These are phyloP conservation scores for Byasa hedistus DNA, from an alignment of 2,888 invertebrate species.

Conservation along the genomic window DNA sequence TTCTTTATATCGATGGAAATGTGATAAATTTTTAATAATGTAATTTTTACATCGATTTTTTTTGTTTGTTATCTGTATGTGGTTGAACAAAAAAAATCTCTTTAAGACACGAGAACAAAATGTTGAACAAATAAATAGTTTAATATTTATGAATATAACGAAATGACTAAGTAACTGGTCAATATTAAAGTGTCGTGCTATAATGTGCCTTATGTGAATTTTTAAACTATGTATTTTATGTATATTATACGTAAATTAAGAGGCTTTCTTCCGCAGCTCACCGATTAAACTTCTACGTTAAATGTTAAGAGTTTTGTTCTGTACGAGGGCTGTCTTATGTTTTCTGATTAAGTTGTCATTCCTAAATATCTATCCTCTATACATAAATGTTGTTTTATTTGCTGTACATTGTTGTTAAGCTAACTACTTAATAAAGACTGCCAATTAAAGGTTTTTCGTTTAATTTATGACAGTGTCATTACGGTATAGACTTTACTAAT, in stretches of 20 bases:
- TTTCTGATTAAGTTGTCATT: conserved; percentile 45
- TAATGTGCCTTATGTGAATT: conserved; percentile 15
- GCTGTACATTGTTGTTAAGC: conserved; percentile 60
- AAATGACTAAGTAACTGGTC: not conserved
- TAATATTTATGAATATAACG: not conserved
- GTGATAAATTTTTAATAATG: not conserved
- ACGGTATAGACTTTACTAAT: no score
- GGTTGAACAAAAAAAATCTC: not conserved
- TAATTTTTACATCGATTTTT: not conserved
- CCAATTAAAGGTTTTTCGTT: conserved; percentile 40
- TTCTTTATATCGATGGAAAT: not conserved
- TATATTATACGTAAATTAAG: conserved; percentile 36
- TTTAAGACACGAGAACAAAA: not conserved
- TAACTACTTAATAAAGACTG: conserved; percentile 72
- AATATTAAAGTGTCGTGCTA: not conserved
- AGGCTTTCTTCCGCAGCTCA: conserved; percentile 54
- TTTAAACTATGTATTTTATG: conserved; percentile 23
- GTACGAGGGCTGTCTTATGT: conserved; percentile 38
- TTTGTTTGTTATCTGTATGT: not conserved
- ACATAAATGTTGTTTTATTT: conserved; percentile 48
- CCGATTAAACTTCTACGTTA: conserved; percentile 45
- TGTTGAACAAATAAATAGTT: not conserved
- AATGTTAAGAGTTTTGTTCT: conserved; percentile 40
- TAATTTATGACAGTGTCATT: conserved; percentile 31
- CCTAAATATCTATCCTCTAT: conserved; percentile 44